These are phyloP conservation scores for Morelia viridis DNA, from an alignment of 2,797 vertebrate genomes.

Conservation along the genomic window DNA sequence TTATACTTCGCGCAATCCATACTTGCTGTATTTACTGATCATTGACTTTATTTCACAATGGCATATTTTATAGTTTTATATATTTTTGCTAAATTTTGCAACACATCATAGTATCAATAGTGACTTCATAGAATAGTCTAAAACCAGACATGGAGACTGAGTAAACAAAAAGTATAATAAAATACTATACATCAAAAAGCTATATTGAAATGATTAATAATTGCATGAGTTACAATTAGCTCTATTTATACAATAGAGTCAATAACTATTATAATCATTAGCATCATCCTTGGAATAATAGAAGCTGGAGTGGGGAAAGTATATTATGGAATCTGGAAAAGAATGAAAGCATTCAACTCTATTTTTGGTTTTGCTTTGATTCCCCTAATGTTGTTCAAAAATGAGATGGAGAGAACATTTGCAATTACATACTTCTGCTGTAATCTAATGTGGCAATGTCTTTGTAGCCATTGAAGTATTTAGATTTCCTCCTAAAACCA, in stretches of 20 bases:
- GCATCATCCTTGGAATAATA: not conserved
- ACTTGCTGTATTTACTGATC: slow-evolving; percentile 13
- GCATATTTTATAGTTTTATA: not conserved
- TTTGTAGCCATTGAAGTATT: not conserved
- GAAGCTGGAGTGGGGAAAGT: not conserved
- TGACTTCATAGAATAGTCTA: not conserved
- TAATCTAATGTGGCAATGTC: not conserved
- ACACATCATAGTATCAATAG: slow-evolving; percentile 6
- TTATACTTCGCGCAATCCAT: slow-evolving; percentile 7
- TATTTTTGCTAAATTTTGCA: slow-evolving; percentile 4
- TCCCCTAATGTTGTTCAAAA: not conserved
- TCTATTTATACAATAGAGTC: not conserved
- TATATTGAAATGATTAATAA: not conserved
- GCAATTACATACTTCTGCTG: not conserved
- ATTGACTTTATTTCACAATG: slow-evolving; percentile 37
- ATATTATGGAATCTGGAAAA: not conserved
- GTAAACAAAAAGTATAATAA: not conserved
- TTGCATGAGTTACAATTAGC: not conserved
- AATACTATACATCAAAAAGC: not conserved
- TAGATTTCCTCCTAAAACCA: not conserved
- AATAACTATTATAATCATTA: not conserved
- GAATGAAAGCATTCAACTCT: not conserved
- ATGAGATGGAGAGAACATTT: not conserved
- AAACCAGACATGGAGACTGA: not conserved
- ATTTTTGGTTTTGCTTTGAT: not conserved